Evolutionary conservation across 2,113 vertebrate genomes (phyloP).

Genomic region (Sterrhoptilus dennistouni): DNA sequence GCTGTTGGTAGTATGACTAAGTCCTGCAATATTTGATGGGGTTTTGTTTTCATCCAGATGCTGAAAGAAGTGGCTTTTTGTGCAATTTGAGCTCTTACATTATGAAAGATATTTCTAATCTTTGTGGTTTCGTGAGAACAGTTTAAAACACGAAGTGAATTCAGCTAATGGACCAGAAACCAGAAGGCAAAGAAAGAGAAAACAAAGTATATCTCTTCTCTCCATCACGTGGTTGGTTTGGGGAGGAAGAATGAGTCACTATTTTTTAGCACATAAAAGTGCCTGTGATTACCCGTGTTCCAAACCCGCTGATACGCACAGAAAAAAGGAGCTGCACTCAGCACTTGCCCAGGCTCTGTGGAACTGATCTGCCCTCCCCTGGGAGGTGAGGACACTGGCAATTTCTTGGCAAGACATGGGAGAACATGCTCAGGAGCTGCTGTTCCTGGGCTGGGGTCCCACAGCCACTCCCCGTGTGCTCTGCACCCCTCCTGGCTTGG

Average conservation of each 20-base stretch:
- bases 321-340: neutral
- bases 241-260: slow-evolving; percentile 32
- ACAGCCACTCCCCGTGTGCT: fast-evolving
- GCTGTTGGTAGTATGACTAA: neutral
- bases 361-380: neutral
- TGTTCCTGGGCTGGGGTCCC: neutral
- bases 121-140: neutral
- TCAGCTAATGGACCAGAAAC: neutral
- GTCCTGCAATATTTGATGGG: neutral
- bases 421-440: neutral
- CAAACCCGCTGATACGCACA: neutral
- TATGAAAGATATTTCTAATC: neutral
- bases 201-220: neutral
- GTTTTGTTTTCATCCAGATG: neutral
- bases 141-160: neutral
- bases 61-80: neutral
- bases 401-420: neutral
- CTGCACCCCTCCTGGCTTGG: neutral
- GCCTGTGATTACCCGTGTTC: neutral
- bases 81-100: neutral
- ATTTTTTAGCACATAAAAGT: neutral
- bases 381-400: neutral
- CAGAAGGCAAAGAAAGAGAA: slow-evolving; percentile 9
- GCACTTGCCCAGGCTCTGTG: neutral
- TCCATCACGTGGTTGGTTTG: neutral